A percentile compares a stretch with the other conserved stretches of the same genome.
phyloP scores from a whole-genome alignment of 1,140 invertebrate species.

The Microplitis mediator region DNA sequence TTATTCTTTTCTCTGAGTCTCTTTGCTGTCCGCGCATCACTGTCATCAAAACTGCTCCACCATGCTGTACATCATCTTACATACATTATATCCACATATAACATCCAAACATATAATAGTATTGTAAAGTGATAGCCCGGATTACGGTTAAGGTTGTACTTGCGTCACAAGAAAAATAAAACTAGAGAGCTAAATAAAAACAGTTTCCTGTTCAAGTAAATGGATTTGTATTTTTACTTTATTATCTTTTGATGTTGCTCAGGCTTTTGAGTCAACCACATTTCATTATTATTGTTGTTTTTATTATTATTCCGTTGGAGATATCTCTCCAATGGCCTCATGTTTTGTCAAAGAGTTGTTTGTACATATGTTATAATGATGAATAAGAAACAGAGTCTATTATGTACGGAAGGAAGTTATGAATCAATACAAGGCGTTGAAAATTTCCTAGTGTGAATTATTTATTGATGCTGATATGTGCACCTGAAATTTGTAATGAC shows the following conservation, averaged over 20 bases:
- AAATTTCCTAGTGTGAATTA: slow-evolving; percentile 19
- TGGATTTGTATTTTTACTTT: too few species aligned
- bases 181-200: too few species aligned
- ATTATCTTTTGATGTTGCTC: too few species aligned
- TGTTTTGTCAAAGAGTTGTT: too few species aligned
- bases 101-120: slow-evolving; percentile 29
- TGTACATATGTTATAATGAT: too few species aligned
- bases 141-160: slow-evolving; percentile 35
- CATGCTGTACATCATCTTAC: background rate
- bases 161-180: slow-evolving; percentile 42
- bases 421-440: background rate
- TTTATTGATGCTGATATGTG: slow-evolving; percentile 12
- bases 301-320: too few species aligned
- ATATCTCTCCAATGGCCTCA: too few species aligned
- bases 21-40: slow-evolving; percentile 10
- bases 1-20: slow-evolving; percentile 45
- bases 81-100: slow-evolving; percentile 33
- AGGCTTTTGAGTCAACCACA: too few species aligned
- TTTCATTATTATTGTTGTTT: too few species aligned
- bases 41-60: slow-evolving; percentile 19
- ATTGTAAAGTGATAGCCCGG: slow-evolving; percentile 48
- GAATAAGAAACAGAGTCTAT: too few species aligned
- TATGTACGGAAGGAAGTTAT: background rate
- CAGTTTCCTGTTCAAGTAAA: background rate
- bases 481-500: slow-evolving; percentile 33